A percentile compares a stretch with the other conserved stretches of the same genome.
Conservation (phyloP, 2,888 invertebrate genomes). For the Auanema freiburgensis region DNA sequence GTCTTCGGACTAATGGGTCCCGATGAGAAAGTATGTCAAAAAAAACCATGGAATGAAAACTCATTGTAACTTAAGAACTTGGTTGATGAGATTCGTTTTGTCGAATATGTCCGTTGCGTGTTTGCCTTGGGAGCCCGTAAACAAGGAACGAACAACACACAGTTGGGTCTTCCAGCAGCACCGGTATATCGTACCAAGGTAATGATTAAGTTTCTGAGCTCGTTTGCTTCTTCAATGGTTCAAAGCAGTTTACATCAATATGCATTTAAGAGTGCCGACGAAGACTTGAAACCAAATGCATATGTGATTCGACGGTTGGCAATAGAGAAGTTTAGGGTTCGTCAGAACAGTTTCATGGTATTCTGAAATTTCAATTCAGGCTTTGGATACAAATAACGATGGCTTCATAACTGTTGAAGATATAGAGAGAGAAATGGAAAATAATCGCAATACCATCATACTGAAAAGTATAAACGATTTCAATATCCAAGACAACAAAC, state of each 20-base stretch:
- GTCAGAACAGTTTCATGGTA: not conserved
- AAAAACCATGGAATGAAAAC: not conserved
- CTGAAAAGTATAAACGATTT: constrained; percentile 28
- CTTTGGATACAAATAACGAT: constrained; percentile 49
- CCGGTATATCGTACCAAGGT: constrained; percentile 38
- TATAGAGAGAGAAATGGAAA: constrained; percentile 36
- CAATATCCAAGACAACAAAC: too few relatives aligned
- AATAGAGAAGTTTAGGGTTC: constrained; percentile 29
- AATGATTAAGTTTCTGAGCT: not conserved
- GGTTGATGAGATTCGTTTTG: constrained; percentile 45
- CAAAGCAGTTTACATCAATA: not conserved
- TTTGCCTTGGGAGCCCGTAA: constrained; percentile 47
- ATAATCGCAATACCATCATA: constrained; percentile 22
- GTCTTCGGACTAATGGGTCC: constrained; percentile 50
- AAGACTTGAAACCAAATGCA: constrained; percentile 31
- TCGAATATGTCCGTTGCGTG: constrained; percentile 44
- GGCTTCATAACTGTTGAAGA: constrained; percentile 53
- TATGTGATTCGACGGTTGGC: constrained; percentile 30
- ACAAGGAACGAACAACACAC: constrained; percentile 20
- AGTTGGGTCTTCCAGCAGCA: constrained; percentile 33
- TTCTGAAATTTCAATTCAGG: constrained; percentile 10
- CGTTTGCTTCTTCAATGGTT: not conserved
- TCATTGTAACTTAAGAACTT: constrained; percentile 16
- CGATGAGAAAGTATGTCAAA: constrained; percentile 41
- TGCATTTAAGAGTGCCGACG: constrained; percentile 26